phyloP scores from a whole-genome alignment of 2,888 invertebrate species.

The Trichopria drosophilae region DNA sequence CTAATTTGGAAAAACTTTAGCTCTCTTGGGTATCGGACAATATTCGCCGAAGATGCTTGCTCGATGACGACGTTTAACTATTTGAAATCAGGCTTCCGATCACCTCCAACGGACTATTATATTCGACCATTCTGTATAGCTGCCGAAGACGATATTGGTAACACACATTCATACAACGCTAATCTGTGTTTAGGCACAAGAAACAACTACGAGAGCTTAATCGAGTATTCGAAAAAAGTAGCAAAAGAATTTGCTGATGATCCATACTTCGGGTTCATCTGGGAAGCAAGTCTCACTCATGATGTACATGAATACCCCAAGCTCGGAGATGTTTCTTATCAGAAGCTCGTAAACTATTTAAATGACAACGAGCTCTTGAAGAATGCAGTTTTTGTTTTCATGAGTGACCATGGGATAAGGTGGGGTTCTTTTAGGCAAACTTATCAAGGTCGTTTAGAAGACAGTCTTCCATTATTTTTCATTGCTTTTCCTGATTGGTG shows the following conservation, averaged over 20 bases:
- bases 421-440: slow-evolving; percentile 84
- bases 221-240: slow-evolving; percentile 72
- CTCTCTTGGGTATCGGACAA: slow-evolving; percentile 73
- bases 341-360: slow-evolving; percentile 62
- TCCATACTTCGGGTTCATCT: slow-evolving; percentile 80
- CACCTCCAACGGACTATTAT: slow-evolving; percentile 86
- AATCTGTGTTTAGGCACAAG: slow-evolving; percentile 72
- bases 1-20: slow-evolving; percentile 84
- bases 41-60: slow-evolving; percentile 82
- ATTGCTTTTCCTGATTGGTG: slow-evolving; percentile 76
- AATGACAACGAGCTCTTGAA: slow-evolving; percentile 64
- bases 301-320: slow-evolving; percentile 80
- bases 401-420: slow-evolving; percentile 86
- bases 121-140: slow-evolving; percentile 73
- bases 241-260: slow-evolving; percentile 63
- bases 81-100: slow-evolving; percentile 72
- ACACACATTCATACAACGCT: slow-evolving; percentile 67
- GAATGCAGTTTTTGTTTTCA: slow-evolving; percentile 70
- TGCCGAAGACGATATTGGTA: slow-evolving; percentile 70
- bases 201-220: slow-evolving; percentile 70
- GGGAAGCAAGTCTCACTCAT: slow-evolving; percentile 82
- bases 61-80: slow-evolving; percentile 81
- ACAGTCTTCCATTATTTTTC: slow-evolving; percentile 80
- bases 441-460: slow-evolving; percentile 85
- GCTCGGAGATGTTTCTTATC: slow-evolving; percentile 70